phyloP scores from a whole-genome alignment of 2,113 vertebrate genomes.

The Origma solitaria region DNA sequence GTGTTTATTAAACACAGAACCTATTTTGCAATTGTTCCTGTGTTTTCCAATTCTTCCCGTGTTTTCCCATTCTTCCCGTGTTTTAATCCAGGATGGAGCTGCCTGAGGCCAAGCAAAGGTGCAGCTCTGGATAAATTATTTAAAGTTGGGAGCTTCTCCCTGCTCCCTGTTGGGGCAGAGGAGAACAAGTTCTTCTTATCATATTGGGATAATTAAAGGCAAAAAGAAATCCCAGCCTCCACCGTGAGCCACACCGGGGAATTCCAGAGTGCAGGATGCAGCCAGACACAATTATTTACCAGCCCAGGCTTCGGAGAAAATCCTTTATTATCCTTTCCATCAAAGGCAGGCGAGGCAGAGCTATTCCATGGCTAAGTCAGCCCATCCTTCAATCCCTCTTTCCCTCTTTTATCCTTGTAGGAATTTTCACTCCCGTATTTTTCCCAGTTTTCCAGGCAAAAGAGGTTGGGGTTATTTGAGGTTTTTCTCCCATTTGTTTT shows the following conservation, averaged over 20 bases:
- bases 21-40: neutral
- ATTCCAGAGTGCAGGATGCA: neutral
- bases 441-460: neutral
- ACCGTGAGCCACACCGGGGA: neutral
- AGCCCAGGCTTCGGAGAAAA: neutral
- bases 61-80: neutral
- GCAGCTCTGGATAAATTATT: neutral
- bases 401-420: neutral
- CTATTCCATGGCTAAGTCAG: neutral
- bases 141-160: neutral
- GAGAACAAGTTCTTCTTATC: neutral
- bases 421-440: neutral
- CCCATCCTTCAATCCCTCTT: neutral
- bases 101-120: neutral
- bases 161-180: neutral
- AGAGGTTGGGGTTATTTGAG: neutral
- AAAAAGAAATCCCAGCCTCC: neutral
- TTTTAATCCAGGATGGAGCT: neutral
- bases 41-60: neutral
- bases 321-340: neutral
- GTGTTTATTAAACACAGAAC: neutral
- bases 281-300: neutral
- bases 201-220: conserved; percentile 35
- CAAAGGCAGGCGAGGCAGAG: neutral
- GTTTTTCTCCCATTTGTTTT: neutral